phyloP scores from a whole-genome alignment of 2,888 invertebrate species.

The Pandemis cinnamomeana region DNA sequence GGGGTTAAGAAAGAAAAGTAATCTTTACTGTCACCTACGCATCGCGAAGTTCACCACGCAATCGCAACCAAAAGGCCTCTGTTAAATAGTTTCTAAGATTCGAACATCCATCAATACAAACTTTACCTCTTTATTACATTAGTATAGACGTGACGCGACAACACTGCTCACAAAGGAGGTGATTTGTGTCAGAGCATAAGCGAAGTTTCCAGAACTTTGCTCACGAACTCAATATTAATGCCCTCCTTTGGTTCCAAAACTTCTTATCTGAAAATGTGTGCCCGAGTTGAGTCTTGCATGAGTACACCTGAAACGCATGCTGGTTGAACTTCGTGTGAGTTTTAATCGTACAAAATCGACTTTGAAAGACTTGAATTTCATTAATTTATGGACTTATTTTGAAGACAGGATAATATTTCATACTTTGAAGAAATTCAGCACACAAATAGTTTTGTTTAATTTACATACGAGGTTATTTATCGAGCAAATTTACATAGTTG shows the following conservation, averaged over 20 bases:
- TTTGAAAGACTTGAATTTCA: not conserved
- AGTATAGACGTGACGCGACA: constrained; percentile 42
- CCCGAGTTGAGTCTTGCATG: constrained; percentile 23
- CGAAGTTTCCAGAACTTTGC: constrained; percentile 62
- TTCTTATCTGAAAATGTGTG: constrained; percentile 60
- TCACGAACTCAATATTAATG: constrained; percentile 70
- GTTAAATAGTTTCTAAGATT: constrained; percentile 6
- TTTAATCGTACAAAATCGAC: not conserved
- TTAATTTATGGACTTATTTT: not conserved
- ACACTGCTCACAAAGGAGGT: constrained; percentile 49
- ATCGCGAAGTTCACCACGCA: not conserved
- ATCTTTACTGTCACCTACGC: not conserved
- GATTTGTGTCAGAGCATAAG: constrained; percentile 56
- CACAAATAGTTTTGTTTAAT: no score
- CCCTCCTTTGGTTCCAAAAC: constrained; percentile 64
- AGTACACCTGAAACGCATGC: constrained; percentile 32
- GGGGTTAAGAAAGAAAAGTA: no score
- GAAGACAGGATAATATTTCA: no score
- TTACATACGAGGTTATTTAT: no score
- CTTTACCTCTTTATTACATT: constrained; percentile 36
- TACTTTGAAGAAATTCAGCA: no score
- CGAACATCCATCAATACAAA: constrained; percentile 31
- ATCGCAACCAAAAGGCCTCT: not conserved
- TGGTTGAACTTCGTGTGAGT: constrained; percentile 11
- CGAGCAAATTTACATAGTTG: no score